These are phyloP conservation scores for Taenioides sp. DNA, from an alignment of 2,797 vertebrate genomes.

Conservation along the genomic window DNA sequence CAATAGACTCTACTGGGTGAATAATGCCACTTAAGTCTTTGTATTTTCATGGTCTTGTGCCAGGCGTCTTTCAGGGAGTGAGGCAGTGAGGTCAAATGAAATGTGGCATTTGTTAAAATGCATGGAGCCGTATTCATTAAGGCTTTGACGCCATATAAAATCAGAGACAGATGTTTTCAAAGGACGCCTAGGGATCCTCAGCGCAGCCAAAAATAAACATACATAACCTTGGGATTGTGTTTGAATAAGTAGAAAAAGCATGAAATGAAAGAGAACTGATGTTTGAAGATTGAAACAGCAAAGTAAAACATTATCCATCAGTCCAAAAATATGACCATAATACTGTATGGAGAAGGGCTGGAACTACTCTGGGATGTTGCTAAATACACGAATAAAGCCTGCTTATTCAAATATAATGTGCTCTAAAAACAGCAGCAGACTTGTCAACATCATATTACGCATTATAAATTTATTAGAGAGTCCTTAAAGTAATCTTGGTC, in stretches of 20 bases:
- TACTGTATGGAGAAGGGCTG: slow-evolving; percentile 9
- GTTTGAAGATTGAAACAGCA: slow-evolving; percentile 24
- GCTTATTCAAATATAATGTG: background rate
- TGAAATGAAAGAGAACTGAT: slow-evolving; percentile 25
- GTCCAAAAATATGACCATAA: slow-evolving; percentile 19
- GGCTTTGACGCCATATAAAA: slow-evolving; percentile 77
- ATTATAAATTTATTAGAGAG: background rate
- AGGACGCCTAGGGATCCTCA: slow-evolving; percentile 49
- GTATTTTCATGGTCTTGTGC: slow-evolving; percentile 49
- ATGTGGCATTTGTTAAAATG: slow-evolving; percentile 69
- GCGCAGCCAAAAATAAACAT: slow-evolving; percentile 55
- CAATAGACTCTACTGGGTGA: slow-evolving; percentile 48
- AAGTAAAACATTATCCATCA: slow-evolving; percentile 23
- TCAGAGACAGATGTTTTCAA: slow-evolving; percentile 79
- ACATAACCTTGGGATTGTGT: slow-evolving; percentile 57
- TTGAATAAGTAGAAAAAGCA: slow-evolving; percentile 41
- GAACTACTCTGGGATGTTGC: slow-evolving; percentile 1
- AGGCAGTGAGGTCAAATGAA: slow-evolving; percentile 63
- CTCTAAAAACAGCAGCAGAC: background rate
- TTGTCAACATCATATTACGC: background rate
- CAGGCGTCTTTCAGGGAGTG: slow-evolving; percentile 55
- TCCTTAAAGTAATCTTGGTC: background rate
- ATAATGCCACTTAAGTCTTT: slow-evolving; percentile 47
- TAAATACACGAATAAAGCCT: slow-evolving; percentile 3
- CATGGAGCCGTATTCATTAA: slow-evolving; percentile 74